Evolutionary conservation across 2,113 vertebrate genomes (phyloP).

Genomic region (Notechis scutatus): DNA sequence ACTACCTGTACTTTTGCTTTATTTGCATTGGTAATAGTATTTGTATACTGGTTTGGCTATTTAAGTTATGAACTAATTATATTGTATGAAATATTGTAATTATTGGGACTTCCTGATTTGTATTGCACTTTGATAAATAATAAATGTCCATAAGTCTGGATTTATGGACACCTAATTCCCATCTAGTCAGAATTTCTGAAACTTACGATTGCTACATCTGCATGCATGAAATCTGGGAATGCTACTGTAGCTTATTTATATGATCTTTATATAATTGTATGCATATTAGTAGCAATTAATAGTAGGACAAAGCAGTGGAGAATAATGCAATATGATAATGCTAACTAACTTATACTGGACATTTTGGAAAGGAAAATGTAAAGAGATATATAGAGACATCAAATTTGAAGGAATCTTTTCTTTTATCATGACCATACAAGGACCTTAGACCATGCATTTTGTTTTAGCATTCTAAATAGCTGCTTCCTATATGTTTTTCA

Average conservation of each 20-base stretch:
- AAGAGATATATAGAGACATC: background rate
- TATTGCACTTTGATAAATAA: background rate
- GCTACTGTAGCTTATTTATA: background rate
- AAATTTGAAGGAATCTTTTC: background rate
- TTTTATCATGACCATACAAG: background rate
- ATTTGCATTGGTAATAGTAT: background rate
- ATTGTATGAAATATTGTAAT: background rate
- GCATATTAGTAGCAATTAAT: background rate
- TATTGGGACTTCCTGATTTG: background rate
- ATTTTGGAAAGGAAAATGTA: background rate
- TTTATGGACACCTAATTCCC: background rate
- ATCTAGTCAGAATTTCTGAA: background rate
- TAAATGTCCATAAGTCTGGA: background rate
- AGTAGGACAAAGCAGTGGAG: background rate
- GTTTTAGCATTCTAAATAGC: background rate
- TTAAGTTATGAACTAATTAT: background rate
- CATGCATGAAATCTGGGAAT: background rate
- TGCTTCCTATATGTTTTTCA: background rate
- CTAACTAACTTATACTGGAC: background rate
- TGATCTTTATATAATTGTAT: background rate
- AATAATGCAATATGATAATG: background rate
- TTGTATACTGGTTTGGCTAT: background rate
- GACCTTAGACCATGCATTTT: background rate
- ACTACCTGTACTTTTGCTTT: background rate
- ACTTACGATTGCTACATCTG: background rate